Percentiles rank a stretch among this genome's conserved stretches.
phyloP scores from a whole-genome alignment of 2,888 invertebrate species.

The Drosophila histrio region DNA sequence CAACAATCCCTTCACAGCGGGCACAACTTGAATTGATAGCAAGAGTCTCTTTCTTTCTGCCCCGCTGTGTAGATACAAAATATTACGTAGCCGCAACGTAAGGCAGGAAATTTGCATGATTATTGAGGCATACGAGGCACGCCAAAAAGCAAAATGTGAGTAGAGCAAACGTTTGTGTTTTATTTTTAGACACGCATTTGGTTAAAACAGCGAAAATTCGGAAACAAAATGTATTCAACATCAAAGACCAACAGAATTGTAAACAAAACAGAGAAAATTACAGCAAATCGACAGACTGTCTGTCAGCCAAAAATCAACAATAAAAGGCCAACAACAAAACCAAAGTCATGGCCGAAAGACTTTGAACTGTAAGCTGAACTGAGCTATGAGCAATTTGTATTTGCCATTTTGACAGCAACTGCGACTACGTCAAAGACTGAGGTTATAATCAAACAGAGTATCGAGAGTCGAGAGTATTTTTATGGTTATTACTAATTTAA shows the following conservation, averaged over 20 bases:
- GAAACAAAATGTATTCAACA: conserved; percentile 26
- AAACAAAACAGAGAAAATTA: conserved; percentile 47
- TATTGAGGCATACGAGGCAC: conserved; percentile 27
- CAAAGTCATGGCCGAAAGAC: conserved; percentile 33
- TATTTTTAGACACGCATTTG: conserved; percentile 55
- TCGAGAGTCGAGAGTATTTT: no score
- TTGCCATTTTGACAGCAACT: neutral
- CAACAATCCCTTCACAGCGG: conserved; percentile 5
- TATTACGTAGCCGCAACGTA: conserved; percentile 19
- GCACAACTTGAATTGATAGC: neutral
- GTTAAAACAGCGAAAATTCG: conserved; percentile 33
- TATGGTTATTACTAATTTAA: neutral
- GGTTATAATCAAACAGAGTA: neutral
- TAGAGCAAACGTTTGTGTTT: conserved; percentile 20
- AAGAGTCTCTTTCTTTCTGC: neutral
- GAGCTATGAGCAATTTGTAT: conserved; percentile 10
- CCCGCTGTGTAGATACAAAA: neutral
- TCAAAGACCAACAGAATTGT: conserved; percentile 51
- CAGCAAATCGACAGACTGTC: neutral
- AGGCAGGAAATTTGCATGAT: conserved; percentile 65
- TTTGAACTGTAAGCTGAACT: neutral
- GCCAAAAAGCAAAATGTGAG: conserved; percentile 22
- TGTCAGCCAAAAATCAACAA: conserved; percentile 13
- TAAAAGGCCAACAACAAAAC: conserved; percentile 4
- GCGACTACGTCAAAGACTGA: neutral